Evolutionary conservation across 2,888 invertebrate genomes (phyloP).

Genomic region (Drosophila nigritarsus): DNA sequence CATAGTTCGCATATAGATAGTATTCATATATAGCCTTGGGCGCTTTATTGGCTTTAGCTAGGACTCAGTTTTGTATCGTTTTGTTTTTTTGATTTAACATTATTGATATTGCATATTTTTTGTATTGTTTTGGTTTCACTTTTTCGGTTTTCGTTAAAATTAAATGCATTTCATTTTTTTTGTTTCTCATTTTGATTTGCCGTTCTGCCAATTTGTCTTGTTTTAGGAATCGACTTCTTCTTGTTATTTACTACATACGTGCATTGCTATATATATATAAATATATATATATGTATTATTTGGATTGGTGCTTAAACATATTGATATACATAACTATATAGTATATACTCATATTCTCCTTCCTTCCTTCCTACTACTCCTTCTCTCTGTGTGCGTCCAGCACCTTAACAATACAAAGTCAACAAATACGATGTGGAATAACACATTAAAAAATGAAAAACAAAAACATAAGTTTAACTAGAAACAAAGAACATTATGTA

Average conservation of each 20-base stretch:
- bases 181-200: conserved; percentile 21
- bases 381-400: conserved; percentile 25
- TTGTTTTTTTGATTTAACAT: conserved; percentile 45
- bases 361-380: conserved; percentile 10
- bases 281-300: conserved; percentile 60
- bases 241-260: conserved; percentile 61
- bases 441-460: conserved; percentile 56
- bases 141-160: conserved; percentile 30
- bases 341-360: conserved; percentile 29
- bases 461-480: conserved; percentile 42
- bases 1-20: conserved; percentile 16
- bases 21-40: conserved; percentile 23
- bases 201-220: conserved; percentile 22
- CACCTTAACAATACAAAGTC: conserved; percentile 52
- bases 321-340: conserved; percentile 65
- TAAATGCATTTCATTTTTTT: conserved; percentile 51
- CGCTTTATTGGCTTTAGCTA: conserved; percentile 59
- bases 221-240: conserved; percentile 63
- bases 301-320: conserved; percentile 68
- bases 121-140: conserved; percentile 26
- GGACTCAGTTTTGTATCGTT: conserved; percentile 58
- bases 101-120: conserved; percentile 24
- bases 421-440: conserved; percentile 60
- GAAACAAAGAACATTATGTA: conserved; percentile 27
- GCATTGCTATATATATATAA: conserved; percentile 60